Conservation (phyloP, 1,140 invertebrate genomes). For the Drosophila kepulauana region DNA sequence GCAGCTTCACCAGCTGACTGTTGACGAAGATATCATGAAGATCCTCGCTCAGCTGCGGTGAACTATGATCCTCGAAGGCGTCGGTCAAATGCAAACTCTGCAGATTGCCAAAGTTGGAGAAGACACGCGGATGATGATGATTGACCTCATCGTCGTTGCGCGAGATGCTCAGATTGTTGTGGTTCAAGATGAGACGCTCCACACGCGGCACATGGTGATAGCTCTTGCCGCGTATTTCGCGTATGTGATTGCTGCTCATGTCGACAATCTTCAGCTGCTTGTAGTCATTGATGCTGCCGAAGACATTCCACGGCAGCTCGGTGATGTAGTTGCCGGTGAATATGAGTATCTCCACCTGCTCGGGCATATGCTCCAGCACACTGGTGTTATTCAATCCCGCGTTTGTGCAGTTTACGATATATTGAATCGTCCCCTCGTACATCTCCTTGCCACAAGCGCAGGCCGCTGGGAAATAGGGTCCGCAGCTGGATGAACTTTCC, state of each 20-base stretch:
- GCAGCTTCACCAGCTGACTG: constrained; percentile 88
- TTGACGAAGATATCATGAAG: constrained; percentile 91
- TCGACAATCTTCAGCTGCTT: constrained; percentile 89
- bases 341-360: constrained; percentile 89
- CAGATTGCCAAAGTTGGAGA: constrained; percentile 92
- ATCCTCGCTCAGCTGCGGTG: constrained; percentile 87
- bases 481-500: constrained; percentile 83
- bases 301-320: constrained; percentile 90
- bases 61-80: constrained; percentile 90
- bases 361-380: constrained; percentile 88
- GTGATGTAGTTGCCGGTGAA: constrained; percentile 90
- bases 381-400: constrained; percentile 87
- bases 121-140: constrained; percentile 90
- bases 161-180: constrained; percentile 90
- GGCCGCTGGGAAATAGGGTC: constrained; percentile 85
- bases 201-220: constrained; percentile 91
- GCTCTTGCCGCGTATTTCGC: constrained; percentile 90
- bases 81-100: constrained; percentile 91
- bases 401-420: constrained; percentile 91
- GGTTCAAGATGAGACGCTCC: constrained; percentile 90
- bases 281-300: constrained; percentile 88
- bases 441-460: constrained; percentile 87
- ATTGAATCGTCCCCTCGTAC: constrained; percentile 86
- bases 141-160: constrained; percentile 86
- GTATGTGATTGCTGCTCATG: constrained; percentile 92